phyloP scores from a whole-genome alignment of 1,140 invertebrate genomes.

The Mya arenaria region DNA sequence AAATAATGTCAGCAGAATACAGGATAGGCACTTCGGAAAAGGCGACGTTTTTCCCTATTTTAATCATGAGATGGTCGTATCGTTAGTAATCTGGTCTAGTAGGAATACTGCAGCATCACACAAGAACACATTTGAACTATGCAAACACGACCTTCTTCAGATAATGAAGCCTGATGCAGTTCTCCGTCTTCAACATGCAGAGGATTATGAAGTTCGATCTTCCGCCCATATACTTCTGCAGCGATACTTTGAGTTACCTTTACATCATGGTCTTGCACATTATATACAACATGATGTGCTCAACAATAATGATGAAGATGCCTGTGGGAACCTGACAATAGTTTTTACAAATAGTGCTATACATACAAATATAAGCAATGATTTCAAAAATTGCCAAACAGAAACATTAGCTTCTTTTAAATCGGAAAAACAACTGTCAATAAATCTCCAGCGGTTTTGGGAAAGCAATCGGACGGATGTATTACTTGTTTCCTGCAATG shows the following conservation, averaged over 20 bases:
- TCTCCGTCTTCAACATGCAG: conserved; percentile 40
- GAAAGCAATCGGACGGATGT: conserved; percentile 22
- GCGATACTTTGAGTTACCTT: conserved; percentile 49
- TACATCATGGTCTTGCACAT: conserved; percentile 58
- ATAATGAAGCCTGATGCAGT: conserved; percentile 61
- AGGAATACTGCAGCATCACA: neutral
- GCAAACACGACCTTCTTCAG: conserved; percentile 39
- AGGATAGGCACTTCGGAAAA: conserved; percentile 23
- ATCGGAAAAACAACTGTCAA: conserved; percentile 65
- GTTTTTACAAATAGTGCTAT: conserved; percentile 59
- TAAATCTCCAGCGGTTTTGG: conserved; percentile 58
- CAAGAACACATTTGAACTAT: neutral
- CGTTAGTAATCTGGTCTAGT: conserved; percentile 48
- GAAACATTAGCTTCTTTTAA: conserved; percentile 62
- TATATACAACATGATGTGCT: conserved; percentile 28
- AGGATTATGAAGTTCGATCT: neutral
- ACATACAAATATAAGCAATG: conserved; percentile 19
- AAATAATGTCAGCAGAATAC: conserved; percentile 21
- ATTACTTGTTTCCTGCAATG: conserved; percentile 57
- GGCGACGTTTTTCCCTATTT: conserved; percentile 50
- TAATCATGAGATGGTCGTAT: conserved; percentile 56
- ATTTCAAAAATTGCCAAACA: conserved; percentile 10
- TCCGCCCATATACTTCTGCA: conserved; percentile 15
- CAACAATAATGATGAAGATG: neutral
- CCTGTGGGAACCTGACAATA: conserved; percentile 14